Base-by-base conservation (phyloP, 2,888 invertebrate species). In the Zonitis immaculata region DNA sequence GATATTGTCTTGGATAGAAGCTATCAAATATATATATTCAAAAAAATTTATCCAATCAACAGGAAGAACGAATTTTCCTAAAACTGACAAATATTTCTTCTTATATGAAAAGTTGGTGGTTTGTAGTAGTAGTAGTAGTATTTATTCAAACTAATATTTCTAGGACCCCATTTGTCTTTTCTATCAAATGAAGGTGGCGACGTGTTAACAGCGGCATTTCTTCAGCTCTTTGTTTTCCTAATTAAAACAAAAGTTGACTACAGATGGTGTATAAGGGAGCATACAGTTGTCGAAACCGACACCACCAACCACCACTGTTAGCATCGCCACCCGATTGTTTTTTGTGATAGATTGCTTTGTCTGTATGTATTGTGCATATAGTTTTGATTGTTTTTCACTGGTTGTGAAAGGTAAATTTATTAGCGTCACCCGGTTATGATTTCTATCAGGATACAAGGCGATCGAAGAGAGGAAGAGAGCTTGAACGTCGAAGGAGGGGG, bases 161-260 rank as follows among this genome's bases (percentile, higher is more conserved):
- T n/a, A 18, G 16, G 30, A 44, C 52, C 55, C 52, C 58, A 58
- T 58, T 55, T 56, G 58, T 58, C 58, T 58, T 58, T 58, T 55
- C 49, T 58, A 55, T 58, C 51, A 55, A 50, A 52, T 25, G n/a
- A 20, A 42, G 48, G 48, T 22, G 20, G 42, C 20, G 32, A 32
- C n/a, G 35, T 35, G 35, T 4, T 35, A 18, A 42, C 51, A 42
- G 48, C 60, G 64, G 67, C 66, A 67, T 63, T 72, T 70, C 71
- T 71, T 71, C 66, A 68, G 67, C 66, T 64, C 69, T 73, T 72
- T 72, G 72, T 73, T 70, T 70, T 65, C 72, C 66, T 73, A 73
- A 73, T 73, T 73, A 73, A 73, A 73, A 73, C 72, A 73, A 73
- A 73, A 73, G 72, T 72, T 72, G 72, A 70, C 72, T 70, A 71